Evolutionary conservation across 2,797 vertebrate genomes (phyloP).

Genomic region (Jordanella pulchra): DNA sequence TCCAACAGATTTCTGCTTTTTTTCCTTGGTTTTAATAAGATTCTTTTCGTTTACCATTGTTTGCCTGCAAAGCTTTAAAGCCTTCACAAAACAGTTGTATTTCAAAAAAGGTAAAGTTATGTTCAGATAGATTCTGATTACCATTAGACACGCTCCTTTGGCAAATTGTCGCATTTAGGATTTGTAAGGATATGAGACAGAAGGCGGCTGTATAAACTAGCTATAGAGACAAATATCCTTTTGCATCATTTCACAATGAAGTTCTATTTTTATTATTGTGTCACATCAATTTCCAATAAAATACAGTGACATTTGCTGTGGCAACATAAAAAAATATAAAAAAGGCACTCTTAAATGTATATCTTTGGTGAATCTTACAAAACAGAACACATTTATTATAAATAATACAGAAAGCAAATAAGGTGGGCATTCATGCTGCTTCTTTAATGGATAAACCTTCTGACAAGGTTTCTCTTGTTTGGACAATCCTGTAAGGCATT

Average conservation of each 20-base stretch:
- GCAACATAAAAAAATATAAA: background rate
- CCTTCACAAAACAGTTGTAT: no score
- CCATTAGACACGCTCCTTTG: background rate
- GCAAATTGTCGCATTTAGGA: background rate
- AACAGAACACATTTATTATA: slow-evolving; percentile 31
- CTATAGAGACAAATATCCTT: background rate
- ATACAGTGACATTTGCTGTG: background rate
- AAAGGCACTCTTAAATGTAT: slow-evolving; percentile 3
- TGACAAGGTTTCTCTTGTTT: slow-evolving; percentile 46
- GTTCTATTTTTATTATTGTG: background rate
- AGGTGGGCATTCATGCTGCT: slow-evolving; percentile 22
- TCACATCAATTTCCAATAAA: background rate
- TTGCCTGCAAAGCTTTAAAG: background rate
- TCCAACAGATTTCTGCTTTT: background rate
- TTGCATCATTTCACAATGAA: background rate
- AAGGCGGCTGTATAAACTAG: background rate
- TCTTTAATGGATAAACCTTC: slow-evolving; percentile 41
- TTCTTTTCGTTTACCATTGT: background rate
- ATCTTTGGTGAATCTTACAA: slow-evolving; percentile 21
- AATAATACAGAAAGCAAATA: slow-evolving; percentile 34
- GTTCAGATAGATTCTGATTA: background rate
- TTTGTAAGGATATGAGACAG: background rate
- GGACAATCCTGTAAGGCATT: slow-evolving; percentile 46
- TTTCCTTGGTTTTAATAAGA: background rate
- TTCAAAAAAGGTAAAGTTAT: background rate